Evolutionary conservation across 2,888 invertebrate genomes (phyloP).

Genomic region (Drosophila anomelani): DNA sequence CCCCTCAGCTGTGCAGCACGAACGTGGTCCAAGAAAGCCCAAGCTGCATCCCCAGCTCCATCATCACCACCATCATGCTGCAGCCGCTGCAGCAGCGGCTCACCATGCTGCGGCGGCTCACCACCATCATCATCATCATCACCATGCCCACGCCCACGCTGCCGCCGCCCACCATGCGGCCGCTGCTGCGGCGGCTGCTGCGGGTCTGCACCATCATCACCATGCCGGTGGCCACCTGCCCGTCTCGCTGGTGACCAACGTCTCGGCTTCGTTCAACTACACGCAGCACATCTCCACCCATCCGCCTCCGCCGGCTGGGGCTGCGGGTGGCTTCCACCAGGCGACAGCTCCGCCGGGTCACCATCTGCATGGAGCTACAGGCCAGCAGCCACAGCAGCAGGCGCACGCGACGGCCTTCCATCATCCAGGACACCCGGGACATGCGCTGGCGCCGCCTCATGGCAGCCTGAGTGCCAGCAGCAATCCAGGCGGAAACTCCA

Average conservation of each 20-base stretch:
- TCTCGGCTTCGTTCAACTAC: conserved; percentile 85
- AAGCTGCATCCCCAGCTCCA: conserved; percentile 88
- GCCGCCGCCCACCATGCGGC: conserved; percentile 81
- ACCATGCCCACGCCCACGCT: conserved; percentile 73
- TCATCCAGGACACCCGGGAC: conserved; percentile 69
- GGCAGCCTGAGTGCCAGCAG: conserved; percentile 13
- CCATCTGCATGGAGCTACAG: conserved; percentile 1
- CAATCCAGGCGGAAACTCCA: conserved; percentile 14
- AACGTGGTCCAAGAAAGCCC: conserved; percentile 97
- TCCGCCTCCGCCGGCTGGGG: conserved; percentile 55
- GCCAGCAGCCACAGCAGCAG: conserved; percentile 20
- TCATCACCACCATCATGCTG: conserved; percentile 81
- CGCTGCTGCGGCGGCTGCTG: conserved; percentile 71
- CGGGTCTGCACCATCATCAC: conserved; percentile 81
- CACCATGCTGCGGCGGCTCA: conserved; percentile 69
- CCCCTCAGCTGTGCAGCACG: conserved; percentile 95
- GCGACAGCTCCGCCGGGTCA: conserved; percentile 19
- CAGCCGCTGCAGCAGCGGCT: conserved; percentile 60
- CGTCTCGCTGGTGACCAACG: conserved; percentile 84
- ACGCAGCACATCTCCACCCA: conserved; percentile 84
- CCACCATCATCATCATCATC: conserved; percentile 74
- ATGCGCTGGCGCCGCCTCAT: conserved; percentile 66
- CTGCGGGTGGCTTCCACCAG: conserved; percentile 71
- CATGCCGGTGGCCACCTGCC: conserved; percentile 80
- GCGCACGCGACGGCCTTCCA: conserved; percentile 58